Conservation (phyloP, 1,140 invertebrate genomes). For the Drosophila lacertosa region DNA sequence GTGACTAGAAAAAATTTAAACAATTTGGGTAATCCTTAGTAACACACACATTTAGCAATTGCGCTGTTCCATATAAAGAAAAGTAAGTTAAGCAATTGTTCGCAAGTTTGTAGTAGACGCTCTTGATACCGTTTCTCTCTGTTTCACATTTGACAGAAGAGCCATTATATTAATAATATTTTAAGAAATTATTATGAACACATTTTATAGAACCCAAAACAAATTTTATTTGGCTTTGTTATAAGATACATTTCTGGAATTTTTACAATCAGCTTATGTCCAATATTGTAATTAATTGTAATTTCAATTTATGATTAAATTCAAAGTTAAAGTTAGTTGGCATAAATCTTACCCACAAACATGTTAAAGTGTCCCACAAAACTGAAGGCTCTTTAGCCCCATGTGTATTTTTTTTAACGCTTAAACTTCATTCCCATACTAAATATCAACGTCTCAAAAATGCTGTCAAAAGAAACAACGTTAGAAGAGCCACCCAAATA, state of each 20-base stretch:
- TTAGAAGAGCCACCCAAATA: constrained; percentile 33
- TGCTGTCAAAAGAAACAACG: constrained; percentile 68
- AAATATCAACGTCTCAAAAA: constrained; percentile 36
- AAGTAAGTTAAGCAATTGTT: too few relatives aligned
- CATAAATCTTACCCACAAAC: constrained; percentile 65
- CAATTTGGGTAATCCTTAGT: too few relatives aligned
- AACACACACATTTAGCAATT: too few relatives aligned
- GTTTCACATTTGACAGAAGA: too few relatives aligned
- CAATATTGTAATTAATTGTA: constrained; percentile 48
- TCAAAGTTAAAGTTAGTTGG: constrained; percentile 47
- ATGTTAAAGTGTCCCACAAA: constrained; percentile 36
- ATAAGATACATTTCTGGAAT: constrained; percentile 52
- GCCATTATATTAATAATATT: too few relatives aligned
- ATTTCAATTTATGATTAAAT: constrained; percentile 33
- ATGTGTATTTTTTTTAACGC: constrained; percentile 40
- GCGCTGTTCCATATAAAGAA: too few relatives aligned
- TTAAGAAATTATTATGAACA: neutral
- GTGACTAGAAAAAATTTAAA: neutral
- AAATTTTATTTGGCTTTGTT: constrained; percentile 36
- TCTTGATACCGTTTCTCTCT: too few relatives aligned
- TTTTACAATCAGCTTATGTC: constrained; percentile 70
- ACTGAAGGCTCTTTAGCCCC: constrained; percentile 22
- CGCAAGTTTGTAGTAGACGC: too few relatives aligned
- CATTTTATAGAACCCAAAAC: constrained; percentile 26
- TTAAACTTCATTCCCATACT: constrained; percentile 50